These are phyloP conservation scores for Drosophila fuyamai DNA, from an alignment of 1,140 invertebrate genomes.

Conservation along the genomic window DNA sequence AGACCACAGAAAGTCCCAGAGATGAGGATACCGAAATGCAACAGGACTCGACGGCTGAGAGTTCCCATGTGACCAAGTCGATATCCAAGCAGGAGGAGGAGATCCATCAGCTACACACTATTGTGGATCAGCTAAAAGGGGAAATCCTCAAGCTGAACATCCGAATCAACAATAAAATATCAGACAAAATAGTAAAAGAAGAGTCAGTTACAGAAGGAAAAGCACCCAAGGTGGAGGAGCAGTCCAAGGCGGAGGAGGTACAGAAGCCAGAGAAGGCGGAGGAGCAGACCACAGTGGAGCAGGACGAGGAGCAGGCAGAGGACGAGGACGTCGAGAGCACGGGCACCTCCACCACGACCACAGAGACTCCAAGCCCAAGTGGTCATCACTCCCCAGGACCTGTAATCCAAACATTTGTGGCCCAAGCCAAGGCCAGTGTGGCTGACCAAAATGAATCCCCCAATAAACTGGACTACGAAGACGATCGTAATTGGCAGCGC, in stretches of 20 bases:
- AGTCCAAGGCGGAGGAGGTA: background rate
- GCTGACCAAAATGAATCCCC: background rate
- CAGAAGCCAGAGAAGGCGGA: background rate
- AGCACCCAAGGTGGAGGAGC: background rate
- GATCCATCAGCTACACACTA: slow-evolving; percentile 9
- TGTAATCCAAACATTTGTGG: background rate
- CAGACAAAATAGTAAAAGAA: slow-evolving; percentile 4
- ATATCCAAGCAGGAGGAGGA: slow-evolving; percentile 21
- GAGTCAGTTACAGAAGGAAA: background rate
- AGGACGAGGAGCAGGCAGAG: slow-evolving; percentile 7
- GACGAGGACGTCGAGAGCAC: background rate
- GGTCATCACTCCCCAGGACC: background rate
- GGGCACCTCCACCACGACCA: background rate
- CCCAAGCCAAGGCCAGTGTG: slow-evolving; percentile 15
- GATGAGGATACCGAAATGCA: slow-evolving; percentile 11
- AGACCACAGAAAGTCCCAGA: background rate
- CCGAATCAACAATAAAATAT: slow-evolving; percentile 1
- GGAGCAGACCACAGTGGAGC: slow-evolving; percentile 15
- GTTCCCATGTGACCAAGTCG: background rate
- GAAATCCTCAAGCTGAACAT: slow-evolving; percentile 12
- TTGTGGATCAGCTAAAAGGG: slow-evolving; percentile 12
- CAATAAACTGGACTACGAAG: slow-evolving; percentile 8
- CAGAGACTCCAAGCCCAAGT: background rate
- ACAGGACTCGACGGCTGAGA: slow-evolving; percentile 19
- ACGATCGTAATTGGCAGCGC: slow-evolving; percentile 39